phyloP scores from a whole-genome alignment of 2,888 invertebrate species.

The Sturmia bella region DNA sequence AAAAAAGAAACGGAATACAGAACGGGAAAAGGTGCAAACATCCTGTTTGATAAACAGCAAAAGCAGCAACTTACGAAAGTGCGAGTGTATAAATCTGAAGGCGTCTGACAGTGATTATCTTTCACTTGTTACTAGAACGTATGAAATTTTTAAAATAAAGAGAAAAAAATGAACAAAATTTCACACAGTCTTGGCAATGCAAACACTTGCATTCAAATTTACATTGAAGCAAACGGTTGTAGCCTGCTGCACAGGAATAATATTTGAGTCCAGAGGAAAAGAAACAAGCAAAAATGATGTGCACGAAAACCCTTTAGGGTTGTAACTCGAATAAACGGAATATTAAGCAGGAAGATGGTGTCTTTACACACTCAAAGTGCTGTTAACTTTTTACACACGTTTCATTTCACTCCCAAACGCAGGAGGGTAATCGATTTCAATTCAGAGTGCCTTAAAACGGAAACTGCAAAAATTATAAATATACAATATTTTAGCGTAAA shows the following conservation, averaged over 20 bases:
- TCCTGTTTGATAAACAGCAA: conserved; percentile 59
- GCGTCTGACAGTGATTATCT: conserved; percentile 55
- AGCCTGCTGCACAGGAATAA: neutral
- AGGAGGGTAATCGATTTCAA: conserved; percentile 13
- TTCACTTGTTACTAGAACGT: conserved; percentile 48
- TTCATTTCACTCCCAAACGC: conserved; percentile 2
- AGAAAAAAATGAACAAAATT: conserved; percentile 1
- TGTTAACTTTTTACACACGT: neutral
- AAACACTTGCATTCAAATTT: conserved; percentile 37
- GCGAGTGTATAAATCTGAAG: conserved; percentile 49
- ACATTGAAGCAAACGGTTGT: conserved; percentile 9
- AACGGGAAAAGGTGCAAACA: conserved; percentile 63
- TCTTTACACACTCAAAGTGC: neutral
- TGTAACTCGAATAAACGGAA: conserved; percentile 17
- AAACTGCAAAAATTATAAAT: neutral
- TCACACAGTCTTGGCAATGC: conserved; percentile 52
- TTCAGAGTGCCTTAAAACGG: neutral
- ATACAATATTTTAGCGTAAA: neutral
- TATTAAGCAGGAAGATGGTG: conserved; percentile 27
- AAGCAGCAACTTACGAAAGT: neutral
- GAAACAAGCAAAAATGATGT: neutral
- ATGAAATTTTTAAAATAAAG: neutral
- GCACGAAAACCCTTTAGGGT: conserved; percentile 16
- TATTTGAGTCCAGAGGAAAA: neutral
- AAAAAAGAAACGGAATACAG: too few relatives aligned